A percentile compares a stretch with the other conserved stretches of the same genome.
phyloP scores from a whole-genome alignment of 2,113 vertebrate genomes.

The Taxidea taxus region DNA sequence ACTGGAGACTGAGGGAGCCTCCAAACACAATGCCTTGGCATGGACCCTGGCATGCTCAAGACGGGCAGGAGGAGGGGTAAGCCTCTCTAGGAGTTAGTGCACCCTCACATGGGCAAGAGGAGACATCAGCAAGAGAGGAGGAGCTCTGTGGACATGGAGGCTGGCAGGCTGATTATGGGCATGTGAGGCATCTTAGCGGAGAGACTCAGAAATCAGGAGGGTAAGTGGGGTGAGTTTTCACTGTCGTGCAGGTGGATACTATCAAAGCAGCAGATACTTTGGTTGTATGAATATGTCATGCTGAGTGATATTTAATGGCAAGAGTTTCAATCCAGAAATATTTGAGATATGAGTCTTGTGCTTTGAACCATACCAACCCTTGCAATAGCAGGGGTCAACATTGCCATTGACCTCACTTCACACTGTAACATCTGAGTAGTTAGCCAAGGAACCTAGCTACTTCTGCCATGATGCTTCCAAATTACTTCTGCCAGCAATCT shows the following conservation, averaged over 20 bases:
- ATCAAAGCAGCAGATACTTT: not conserved
- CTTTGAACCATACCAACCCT: not conserved
- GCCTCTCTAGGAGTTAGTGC: not conserved
- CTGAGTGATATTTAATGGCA: not conserved
- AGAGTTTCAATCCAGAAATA: not conserved
- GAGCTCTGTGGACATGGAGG: not conserved
- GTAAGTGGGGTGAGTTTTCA: too few species aligned
- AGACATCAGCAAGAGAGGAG: not conserved
- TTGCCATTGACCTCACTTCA: not conserved
- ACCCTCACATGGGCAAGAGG: not conserved
- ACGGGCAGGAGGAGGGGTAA: too few species aligned
- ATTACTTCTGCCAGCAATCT: constrained; percentile 32
- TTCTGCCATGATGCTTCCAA: not conserved
- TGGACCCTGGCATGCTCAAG: not conserved
- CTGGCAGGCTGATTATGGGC: not conserved
- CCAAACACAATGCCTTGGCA: not conserved
- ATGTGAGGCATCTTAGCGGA: not conserved
- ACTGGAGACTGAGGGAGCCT: not conserved
- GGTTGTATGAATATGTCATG: not conserved
- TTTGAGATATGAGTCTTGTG: not conserved
- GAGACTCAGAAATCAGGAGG: not conserved
- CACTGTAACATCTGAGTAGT: not conserved
- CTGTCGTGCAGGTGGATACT: not conserved
- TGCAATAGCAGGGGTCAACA: not conserved
- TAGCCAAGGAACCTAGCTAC: too few species aligned